A percentile compares a stretch with the other conserved stretches of the same genome.
phyloP scores from a whole-genome alignment of 2,888 invertebrate genomes.

The Pilophorus perplexus region DNA sequence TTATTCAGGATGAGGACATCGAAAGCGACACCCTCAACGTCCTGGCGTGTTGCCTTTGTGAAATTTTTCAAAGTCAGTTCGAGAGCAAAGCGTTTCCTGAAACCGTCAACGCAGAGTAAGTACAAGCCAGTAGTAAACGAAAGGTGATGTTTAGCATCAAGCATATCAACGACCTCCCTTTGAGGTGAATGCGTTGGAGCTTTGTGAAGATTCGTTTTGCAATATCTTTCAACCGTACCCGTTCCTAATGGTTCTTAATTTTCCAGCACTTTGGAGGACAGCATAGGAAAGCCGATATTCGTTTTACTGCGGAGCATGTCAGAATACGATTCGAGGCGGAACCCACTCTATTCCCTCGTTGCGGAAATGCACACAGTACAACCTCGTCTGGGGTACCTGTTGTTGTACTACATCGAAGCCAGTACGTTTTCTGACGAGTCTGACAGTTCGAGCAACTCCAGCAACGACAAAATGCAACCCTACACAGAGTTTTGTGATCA shows the following conservation, averaged over 20 bases:
- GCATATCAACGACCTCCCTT: too few relatives aligned
- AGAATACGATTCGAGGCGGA: conserved; percentile 71
- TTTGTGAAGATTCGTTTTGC: neutral
- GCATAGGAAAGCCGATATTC: conserved; percentile 79
- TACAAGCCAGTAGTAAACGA: too few relatives aligned
- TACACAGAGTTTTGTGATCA: conserved; percentile 87
- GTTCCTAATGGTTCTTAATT: neutral
- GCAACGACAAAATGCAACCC: conserved; percentile 73
- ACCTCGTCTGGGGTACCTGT: conserved; percentile 76
- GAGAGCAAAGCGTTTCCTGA: conserved; percentile 55
- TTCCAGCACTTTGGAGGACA: conserved; percentile 63
- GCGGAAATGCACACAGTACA: conserved; percentile 73
- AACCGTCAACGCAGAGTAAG: conserved; percentile 56
- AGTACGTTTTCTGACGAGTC: conserved; percentile 44
- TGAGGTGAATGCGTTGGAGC: neutral
- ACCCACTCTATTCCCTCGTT: conserved; percentile 74
- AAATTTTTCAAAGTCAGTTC: conserved; percentile 58
- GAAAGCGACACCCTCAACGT: conserved; percentile 61
- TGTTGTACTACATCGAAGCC: conserved; percentile 69
- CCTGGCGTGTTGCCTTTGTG: conserved; percentile 61
- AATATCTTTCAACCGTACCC: too few relatives aligned
- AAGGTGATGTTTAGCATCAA: too few relatives aligned
- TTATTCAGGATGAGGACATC: conserved; percentile 60
- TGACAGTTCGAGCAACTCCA: conserved; percentile 49
- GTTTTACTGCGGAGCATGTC: conserved; percentile 78